These are phyloP conservation scores for Conger conger DNA, from an alignment of 2,113 vertebrate species.

Conservation along the genomic window DNA sequence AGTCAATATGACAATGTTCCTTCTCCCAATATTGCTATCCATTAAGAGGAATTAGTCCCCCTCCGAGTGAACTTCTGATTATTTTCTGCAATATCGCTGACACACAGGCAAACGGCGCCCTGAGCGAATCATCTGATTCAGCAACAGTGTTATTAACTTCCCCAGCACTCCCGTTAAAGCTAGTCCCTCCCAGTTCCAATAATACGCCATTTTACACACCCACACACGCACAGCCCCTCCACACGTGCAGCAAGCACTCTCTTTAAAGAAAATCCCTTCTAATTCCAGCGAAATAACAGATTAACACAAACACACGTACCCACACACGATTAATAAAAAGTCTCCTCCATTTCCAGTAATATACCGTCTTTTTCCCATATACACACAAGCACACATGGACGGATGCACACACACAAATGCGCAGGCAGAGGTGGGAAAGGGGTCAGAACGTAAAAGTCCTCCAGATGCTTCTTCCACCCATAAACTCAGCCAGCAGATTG, in stretches of 20 bases:
- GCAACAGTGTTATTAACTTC: neutral
- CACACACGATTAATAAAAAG: neutral
- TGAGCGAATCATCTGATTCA: neutral
- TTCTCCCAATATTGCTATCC: neutral
- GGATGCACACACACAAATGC: too few relatives aligned
- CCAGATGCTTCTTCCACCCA: too few relatives aligned
- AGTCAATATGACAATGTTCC: neutral
- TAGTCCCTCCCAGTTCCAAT: neutral
- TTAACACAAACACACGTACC: conserved; percentile 14
- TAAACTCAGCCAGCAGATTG: too few relatives aligned
- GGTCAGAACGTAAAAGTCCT: too few relatives aligned
- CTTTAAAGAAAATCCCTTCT: conserved; percentile 16
- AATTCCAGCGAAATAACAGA: conserved; percentile 7
- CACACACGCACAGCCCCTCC: neutral
- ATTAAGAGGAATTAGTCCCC: conserved; percentile 3
- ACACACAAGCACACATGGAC: too few relatives aligned
- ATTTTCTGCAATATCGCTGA: neutral
- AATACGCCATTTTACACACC: neutral
- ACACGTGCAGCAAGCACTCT: neutral
- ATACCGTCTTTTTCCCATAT: too few relatives aligned
- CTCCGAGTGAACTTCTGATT: conserved; percentile 9
- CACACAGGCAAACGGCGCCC: neutral
- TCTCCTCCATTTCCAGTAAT: too few relatives aligned
- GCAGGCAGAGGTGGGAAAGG: too few relatives aligned
- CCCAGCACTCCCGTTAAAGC: neutral